Conservation (phyloP, 2,113 vertebrate genomes). For the Phaethornis superciliosus region DNA sequence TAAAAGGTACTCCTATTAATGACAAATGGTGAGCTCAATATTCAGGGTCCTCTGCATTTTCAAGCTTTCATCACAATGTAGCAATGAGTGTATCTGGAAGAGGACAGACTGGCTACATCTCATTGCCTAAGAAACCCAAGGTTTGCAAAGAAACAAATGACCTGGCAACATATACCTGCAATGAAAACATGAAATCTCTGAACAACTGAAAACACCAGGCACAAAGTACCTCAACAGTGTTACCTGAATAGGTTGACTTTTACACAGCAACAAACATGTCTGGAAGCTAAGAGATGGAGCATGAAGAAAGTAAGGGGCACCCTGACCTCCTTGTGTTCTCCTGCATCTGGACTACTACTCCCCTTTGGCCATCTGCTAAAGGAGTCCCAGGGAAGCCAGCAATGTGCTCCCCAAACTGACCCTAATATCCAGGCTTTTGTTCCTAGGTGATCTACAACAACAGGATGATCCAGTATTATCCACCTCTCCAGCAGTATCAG, state of each 20-base stretch:
- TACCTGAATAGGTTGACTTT: not conserved
- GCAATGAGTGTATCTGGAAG: not conserved
- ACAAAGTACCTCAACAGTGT: not conserved
- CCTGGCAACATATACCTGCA: not conserved
- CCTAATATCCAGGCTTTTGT: not conserved
- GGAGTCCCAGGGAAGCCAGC: not conserved
- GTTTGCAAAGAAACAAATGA: not conserved
- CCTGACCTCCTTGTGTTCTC: not conserved
- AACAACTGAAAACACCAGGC: not conserved
- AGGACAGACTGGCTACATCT: not conserved
- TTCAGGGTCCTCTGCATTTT: not conserved
- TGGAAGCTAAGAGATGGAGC: not conserved
- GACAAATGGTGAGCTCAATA: not conserved
- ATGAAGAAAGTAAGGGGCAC: not conserved
- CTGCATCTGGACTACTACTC: not conserved
- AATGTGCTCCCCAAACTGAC: not conserved
- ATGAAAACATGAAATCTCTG: not conserved
- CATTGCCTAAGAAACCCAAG: not conserved
- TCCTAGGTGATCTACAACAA: not conserved
- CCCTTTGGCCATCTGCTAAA: not conserved
- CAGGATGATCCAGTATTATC: not conserved
- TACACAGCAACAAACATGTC: not conserved
- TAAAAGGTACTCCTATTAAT: not conserved
- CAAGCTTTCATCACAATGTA: not conserved
- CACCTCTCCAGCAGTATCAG: not conserved